A percentile compares a stretch with the other conserved stretches of the same genome.
Evolutionary conservation across 2,113 vertebrate species (phyloP).

Genomic region (Catharus minimus): DNA sequence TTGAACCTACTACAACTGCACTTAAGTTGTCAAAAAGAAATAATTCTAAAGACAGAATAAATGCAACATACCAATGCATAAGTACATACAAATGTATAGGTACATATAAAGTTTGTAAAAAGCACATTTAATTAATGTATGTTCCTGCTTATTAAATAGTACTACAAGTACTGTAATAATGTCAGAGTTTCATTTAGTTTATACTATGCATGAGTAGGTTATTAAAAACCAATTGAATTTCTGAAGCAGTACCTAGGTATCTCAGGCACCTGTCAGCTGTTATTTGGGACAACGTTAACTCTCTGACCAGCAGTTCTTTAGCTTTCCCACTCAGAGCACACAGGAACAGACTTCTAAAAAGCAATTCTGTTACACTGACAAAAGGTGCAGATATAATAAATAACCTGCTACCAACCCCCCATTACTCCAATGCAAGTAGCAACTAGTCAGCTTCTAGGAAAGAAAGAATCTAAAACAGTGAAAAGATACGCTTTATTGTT

Average conservation of each 20-base stretch:
- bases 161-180: background rate
- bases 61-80: background rate
- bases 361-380: background rate
- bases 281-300: background rate
- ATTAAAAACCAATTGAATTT: background rate
- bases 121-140: background rate
- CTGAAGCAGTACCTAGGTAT: background rate
- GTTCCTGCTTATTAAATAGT: background rate
- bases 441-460: background rate
- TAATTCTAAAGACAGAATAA: background rate
- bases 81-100: background rate
- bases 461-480: background rate
- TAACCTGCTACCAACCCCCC: background rate
- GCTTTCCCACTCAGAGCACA: background rate
- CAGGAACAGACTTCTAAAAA: background rate
- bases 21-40: background rate
- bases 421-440: background rate
- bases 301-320: background rate
- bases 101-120: background rate
- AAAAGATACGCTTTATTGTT: slow-evolving; percentile 97
- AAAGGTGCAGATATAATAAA: background rate
- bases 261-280: background rate
- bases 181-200: background rate
- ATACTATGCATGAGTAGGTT: background rate
- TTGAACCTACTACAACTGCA: background rate